Conservation (phyloP, 2,888 invertebrate genomes). For the Diogma glabrata region DNA sequence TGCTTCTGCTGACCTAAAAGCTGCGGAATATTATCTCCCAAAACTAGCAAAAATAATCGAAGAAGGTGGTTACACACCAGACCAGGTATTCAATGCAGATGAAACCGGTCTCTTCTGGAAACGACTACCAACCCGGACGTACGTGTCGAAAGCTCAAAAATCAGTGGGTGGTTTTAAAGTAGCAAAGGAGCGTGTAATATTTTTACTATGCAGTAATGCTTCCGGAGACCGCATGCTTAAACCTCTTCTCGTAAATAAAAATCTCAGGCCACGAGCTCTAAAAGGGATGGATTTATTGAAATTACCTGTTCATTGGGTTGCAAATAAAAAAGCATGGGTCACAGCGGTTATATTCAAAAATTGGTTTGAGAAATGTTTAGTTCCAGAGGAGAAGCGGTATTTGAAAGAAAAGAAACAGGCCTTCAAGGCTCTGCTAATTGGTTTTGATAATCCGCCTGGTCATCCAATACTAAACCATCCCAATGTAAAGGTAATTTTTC, state of each 20-base stretch:
- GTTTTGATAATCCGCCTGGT: too few relatives aligned
- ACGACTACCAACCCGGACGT: not conserved
- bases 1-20: too few relatives aligned
- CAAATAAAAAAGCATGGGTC: not conserved
- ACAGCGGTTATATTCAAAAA: not conserved
- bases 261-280: not conserved
- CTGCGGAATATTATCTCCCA: too few relatives aligned
- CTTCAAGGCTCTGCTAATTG: too few relatives aligned
- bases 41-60: not conserved
- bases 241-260: not conserved
- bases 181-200: too few relatives aligned
- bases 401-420: too few relatives aligned
- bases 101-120: not conserved
- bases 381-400: too few relatives aligned
- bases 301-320: not conserved
- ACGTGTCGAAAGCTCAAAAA: too few relatives aligned
- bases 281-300: not conserved
- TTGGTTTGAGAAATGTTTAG: slow-evolving; percentile 1
- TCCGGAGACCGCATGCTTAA: not conserved
- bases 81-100: not conserved
- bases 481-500: not conserved
- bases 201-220: not conserved
- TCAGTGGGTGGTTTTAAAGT: too few relatives aligned
- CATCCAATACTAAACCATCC: not conserved
- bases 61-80: not conserved